Conservation (phyloP, 2,888 invertebrate species). For the Tigriopus californicus region DNA sequence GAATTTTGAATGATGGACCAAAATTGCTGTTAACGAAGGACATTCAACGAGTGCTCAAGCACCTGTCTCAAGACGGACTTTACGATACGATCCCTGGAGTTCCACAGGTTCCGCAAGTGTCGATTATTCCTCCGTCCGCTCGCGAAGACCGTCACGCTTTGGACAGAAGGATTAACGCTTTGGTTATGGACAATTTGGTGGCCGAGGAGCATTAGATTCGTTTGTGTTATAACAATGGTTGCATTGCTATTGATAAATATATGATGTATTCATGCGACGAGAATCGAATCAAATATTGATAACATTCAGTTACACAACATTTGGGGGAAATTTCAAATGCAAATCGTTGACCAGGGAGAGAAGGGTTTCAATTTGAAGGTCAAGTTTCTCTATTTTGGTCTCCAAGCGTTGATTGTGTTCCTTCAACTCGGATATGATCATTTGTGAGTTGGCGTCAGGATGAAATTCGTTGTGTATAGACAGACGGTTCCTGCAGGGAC, state of each 20-base stretch:
- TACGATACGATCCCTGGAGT: background rate
- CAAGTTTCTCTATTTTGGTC: background rate
- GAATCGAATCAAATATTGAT: no score
- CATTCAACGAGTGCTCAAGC: background rate
- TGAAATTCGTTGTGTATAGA: no score
- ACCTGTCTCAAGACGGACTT: background rate
- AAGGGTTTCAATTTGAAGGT: background rate
- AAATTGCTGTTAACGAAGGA: background rate
- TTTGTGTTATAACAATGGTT: no score
- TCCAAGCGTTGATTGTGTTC: background rate
- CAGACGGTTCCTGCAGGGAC: background rate
- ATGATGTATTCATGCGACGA: no score
- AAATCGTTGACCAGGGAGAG: background rate
- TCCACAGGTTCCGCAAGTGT: conserved; percentile 26
- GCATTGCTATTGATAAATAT: no score
- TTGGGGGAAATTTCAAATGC: background rate
- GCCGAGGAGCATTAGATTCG: no score
- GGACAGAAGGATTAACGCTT: no score
- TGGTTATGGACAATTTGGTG: no score
- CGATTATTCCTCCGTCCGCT: conserved; percentile 25
- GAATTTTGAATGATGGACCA: background rate
- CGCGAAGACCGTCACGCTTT: no score
- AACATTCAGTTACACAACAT: no score
- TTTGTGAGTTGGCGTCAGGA: background rate
- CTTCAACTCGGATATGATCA: background rate